Percentiles rank a stretch among this genome's conserved stretches.
phyloP scores from a whole-genome alignment of 2,113 vertebrate species.

The Ardeotis arabs region DNA sequence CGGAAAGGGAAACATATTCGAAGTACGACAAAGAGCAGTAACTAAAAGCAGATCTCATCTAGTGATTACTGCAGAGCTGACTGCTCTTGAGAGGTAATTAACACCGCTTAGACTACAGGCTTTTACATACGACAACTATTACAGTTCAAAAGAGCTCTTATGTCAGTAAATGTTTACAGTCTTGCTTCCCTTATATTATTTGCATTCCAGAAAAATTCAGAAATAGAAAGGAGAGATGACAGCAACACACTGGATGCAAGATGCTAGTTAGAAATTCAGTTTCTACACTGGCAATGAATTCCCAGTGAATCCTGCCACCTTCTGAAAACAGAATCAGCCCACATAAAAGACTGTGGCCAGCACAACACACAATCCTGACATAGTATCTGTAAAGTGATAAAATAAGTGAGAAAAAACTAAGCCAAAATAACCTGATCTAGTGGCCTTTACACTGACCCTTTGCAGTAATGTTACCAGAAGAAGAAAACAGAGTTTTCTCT shows the following conservation, averaged over 20 bases:
- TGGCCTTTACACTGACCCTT: background rate
- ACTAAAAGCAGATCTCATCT: background rate
- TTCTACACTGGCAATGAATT: background rate
- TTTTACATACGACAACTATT: background rate
- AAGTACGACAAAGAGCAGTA: background rate
- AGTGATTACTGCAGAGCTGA: background rate
- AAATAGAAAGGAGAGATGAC: background rate
- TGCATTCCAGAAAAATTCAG: background rate
- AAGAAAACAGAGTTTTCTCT: background rate
- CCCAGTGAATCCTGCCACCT: background rate
- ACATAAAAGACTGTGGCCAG: background rate
- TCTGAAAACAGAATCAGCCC: background rate
- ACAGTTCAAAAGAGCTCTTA: background rate
- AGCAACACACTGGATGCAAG: background rate
- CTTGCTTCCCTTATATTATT: background rate
- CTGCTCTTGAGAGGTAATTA: background rate
- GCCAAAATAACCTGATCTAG: background rate
- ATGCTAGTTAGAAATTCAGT: background rate
- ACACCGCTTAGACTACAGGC: background rate
- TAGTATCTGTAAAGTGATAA: background rate
- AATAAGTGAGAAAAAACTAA: background rate
- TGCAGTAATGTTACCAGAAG: background rate
- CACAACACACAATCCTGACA: background rate
- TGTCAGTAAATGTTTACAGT: background rate
- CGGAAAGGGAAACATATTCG: background rate